Base-by-base conservation (phyloP, 2,113 vertebrate species). In the Lampris megalopsis region DNA sequence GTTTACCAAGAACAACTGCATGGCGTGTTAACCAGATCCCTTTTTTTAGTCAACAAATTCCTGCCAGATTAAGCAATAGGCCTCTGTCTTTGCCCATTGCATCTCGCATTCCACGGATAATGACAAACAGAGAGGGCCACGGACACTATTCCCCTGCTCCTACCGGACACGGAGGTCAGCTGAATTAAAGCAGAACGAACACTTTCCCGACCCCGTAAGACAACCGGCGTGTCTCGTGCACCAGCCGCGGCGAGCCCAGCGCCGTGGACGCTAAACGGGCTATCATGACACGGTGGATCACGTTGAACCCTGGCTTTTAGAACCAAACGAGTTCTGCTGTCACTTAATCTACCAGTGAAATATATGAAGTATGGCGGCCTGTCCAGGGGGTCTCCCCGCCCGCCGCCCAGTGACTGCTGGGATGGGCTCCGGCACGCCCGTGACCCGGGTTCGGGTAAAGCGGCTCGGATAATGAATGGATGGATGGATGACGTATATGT, bases 11-110 rank as follows among this genome's bases (percentile, higher is more conserved):
- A 90, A 85, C 79, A 79, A 84, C 82, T 83, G 79, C 65, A 87
- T 91, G 56, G 88, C 85, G 59, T 91, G 85, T 92, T 88, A 83
- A 83, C 79, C 63, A 73, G 85, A 50, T 70, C 68, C 54, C 81
- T 65, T 76, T 79, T 87, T 91, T 88, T 84, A 81, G 80, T 89
- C 73, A 90, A 91, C 85, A 93, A 89, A 93, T 93, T 93, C 92
- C 91, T 89, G 41, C 56, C 81, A 88, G 84, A 93, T 92, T 91
- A 92, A 85, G 84, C 86, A 93, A 91, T 86, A 86, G 84, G 84
- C 83, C 75, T 72, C 70, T 76, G 75, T 83, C 86, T 92, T 90
- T 91, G 82, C 71, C 73, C 87, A 80, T 88, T 68, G 72, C 85
- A 87, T 89, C 82, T 90, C 86, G 81, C 88, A 92, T 91, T 90